Evolutionary conservation across 2,113 vertebrate genomes (phyloP).

Genomic region (Nyctereutes procyonoides): DNA sequence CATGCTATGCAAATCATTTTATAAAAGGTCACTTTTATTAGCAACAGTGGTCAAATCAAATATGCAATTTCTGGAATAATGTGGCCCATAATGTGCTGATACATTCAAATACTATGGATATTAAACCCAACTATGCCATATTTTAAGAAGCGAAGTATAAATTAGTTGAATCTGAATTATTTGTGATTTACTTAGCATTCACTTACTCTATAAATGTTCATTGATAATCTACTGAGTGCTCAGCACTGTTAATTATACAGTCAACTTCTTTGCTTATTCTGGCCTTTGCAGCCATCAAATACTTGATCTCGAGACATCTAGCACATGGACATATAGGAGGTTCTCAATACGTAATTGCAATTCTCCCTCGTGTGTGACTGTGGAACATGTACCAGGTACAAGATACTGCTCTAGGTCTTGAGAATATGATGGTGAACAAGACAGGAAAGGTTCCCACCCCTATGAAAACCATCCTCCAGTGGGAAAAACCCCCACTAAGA

Average conservation of each 20-base stretch:
- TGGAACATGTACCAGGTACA: background rate
- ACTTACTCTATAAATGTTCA: background rate
- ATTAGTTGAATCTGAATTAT: background rate
- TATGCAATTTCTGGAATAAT: slow-evolving; percentile 67
- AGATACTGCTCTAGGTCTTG: background rate
- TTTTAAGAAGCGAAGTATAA: background rate
- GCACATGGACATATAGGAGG: background rate
- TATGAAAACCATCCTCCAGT: background rate
- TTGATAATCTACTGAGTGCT: background rate
- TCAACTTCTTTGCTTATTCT: background rate
- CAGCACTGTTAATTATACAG: background rate
- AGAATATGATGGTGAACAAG: background rate
- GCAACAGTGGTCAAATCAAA: slow-evolving; percentile 62
- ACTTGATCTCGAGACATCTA: background rate
- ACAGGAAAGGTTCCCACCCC: background rate
- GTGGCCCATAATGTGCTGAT: slow-evolving; percentile 41
- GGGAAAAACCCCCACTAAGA: background rate
- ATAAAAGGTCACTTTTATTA: slow-evolving; percentile 75
- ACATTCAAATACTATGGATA: slow-evolving; percentile 40
- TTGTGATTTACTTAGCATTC: background rate
- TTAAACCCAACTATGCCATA: background rate
- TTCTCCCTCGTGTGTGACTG: background rate
- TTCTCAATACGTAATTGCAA: background rate
- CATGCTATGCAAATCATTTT: slow-evolving; percentile 56
- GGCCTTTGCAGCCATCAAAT: background rate